A percentile compares a stretch with the other conserved stretches of the same genome.
phyloP scores from a whole-genome alignment of 2,888 invertebrate genomes.

The Neria commutata region DNA sequence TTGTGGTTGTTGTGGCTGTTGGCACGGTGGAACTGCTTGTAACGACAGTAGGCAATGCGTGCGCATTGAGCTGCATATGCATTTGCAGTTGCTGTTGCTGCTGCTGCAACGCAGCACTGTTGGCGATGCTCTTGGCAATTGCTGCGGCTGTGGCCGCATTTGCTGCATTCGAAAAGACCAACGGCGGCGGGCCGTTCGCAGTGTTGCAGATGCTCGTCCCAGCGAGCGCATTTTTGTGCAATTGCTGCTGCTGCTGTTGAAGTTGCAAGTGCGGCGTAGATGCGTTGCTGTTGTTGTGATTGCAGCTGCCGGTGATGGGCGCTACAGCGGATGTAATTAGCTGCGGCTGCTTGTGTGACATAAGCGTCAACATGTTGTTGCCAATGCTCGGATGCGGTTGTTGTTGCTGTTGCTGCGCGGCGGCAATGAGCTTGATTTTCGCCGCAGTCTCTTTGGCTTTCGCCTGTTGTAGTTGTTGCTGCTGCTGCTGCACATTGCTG shows the following conservation, averaged over 20 bases:
- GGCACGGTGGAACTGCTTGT: constrained; percentile 10
- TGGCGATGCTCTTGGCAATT: constrained; percentile 19
- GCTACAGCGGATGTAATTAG: no score
- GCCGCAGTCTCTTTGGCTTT: constrained; percentile 26
- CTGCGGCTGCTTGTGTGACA: constrained; percentile 24
- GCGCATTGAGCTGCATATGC: constrained; percentile 25
- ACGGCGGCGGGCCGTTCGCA: constrained; percentile 31
- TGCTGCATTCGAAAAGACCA: constrained; percentile 26
- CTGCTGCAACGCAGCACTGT: constrained; percentile 8
- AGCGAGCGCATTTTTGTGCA: constrained; percentile 21
- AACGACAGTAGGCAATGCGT: constrained; percentile 25
- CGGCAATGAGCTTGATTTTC: constrained; percentile 22
- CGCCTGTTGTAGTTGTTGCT: constrained; percentile 26
- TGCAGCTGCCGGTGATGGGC: constrained; percentile 26
- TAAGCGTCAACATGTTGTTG: constrained; percentile 21
- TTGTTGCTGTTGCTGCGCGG: constrained; percentile 36
- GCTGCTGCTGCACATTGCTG: constrained; percentile 18
- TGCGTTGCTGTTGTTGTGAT: constrained; percentile 28
- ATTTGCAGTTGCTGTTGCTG: constrained; percentile 27
- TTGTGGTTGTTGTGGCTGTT: constrained; percentile 19
- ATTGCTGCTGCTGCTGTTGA: constrained; percentile 30
- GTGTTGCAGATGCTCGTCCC: constrained; percentile 26
- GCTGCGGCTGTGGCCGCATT: constrained; percentile 24
- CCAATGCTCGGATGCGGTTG: constrained; percentile 27
- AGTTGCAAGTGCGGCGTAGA: constrained; percentile 36